Conservation (phyloP, 2,888 invertebrate species). For the Dicycla oo region DNA sequence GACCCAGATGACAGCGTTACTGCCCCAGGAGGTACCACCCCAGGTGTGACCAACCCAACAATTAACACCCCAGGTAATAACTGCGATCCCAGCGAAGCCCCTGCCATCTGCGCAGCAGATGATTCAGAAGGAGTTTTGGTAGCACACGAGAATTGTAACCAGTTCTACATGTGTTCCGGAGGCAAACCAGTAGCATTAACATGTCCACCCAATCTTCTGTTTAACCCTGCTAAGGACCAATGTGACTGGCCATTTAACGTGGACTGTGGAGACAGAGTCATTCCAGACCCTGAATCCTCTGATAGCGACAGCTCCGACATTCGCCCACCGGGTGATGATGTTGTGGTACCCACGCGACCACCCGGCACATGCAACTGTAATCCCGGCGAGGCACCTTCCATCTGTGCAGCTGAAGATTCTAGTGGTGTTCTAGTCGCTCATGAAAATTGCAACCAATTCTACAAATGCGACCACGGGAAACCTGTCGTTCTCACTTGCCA, state of each 20-base stretch:
- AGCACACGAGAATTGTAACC: constrained; percentile 73
- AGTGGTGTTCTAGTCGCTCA: constrained; percentile 69
- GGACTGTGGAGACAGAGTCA: constrained; percentile 65
- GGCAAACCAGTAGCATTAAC: constrained; percentile 64
- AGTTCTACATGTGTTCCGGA: constrained; percentile 69
- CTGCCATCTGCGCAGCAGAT: constrained; percentile 66
- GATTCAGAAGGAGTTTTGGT: constrained; percentile 68
- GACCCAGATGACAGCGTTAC: constrained; percentile 1
- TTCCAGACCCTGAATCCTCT: constrained; percentile 27
- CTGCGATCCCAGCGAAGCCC: constrained; percentile 66
- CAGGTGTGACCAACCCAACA: constrained; percentile 1
- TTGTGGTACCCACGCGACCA: constrained; percentile 12
- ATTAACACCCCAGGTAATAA: constrained; percentile 19
- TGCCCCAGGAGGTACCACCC: not conserved
- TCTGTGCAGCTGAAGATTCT: constrained; percentile 68
- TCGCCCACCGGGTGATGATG: constrained; percentile 23
- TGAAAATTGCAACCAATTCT: constrained; percentile 74
- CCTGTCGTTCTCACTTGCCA: constrained; percentile 65
- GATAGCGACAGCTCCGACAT: constrained; percentile 38
- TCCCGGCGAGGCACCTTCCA: constrained; percentile 67
- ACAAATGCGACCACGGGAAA: constrained; percentile 66
- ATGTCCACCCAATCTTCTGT: constrained; percentile 67
- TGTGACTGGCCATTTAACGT: constrained; percentile 74
- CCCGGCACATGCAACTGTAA: constrained; percentile 26
- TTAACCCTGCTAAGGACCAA: constrained; percentile 64